Evolutionary conservation across 1,140 invertebrate species (phyloP).

Genomic region (Bombus consobrinus): DNA sequence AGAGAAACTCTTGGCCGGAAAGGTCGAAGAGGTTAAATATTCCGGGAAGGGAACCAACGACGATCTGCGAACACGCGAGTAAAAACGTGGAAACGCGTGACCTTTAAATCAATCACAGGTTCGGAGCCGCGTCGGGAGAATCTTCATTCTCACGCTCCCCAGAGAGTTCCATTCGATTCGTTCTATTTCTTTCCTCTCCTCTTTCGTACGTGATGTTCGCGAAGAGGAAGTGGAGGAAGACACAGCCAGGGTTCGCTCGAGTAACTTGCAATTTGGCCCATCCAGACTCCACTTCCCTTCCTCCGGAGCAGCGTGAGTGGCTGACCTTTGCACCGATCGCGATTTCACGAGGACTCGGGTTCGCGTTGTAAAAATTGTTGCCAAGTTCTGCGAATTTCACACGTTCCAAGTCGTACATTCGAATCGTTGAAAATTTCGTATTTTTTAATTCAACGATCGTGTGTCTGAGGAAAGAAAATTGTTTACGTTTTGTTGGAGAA

Average conservation of each 20-base stretch:
- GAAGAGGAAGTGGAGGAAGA: neutral
- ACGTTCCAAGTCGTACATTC: neutral
- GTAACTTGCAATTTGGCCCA: neutral
- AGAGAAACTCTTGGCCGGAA: slow-evolving; percentile 13
- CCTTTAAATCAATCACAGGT: slow-evolving; percentile 44
- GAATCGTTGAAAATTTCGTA: neutral
- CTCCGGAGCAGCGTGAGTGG: too few species aligned
- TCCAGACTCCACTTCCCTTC: neutral
- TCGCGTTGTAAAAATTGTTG: neutral
- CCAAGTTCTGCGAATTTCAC: neutral
- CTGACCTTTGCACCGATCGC: neutral
- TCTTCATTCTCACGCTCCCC: slow-evolving; percentile 20
- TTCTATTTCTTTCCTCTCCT: neutral
- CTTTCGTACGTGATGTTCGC: too few species aligned
- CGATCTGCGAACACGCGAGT: slow-evolving; percentile 32
- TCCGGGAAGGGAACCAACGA: slow-evolving; percentile 38
- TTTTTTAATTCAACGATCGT: neutral
- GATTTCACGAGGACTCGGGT: neutral
- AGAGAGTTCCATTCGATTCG: neutral
- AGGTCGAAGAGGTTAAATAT: slow-evolving; percentile 65
- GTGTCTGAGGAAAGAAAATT: too few species aligned
- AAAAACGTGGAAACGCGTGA: slow-evolving; percentile 52
- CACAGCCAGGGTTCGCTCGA: neutral
- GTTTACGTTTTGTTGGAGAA: too few species aligned
- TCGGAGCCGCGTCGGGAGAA: neutral